phyloP scores from a whole-genome alignment of 2,888 invertebrate genomes.

The Eristalinus sepulchralis region DNA sequence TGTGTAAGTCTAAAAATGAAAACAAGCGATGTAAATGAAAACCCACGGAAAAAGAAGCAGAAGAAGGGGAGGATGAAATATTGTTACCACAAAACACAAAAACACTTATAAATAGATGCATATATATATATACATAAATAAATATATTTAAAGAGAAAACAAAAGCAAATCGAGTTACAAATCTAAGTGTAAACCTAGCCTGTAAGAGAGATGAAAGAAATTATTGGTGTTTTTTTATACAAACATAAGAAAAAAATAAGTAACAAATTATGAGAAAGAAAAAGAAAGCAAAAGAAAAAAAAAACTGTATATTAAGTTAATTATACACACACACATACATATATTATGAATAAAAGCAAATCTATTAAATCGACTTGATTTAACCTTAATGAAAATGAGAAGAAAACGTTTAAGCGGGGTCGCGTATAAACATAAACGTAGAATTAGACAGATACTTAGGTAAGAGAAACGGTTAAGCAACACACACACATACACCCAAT shows the following conservation, averaged over 20 bases:
- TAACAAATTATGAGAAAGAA: not conserved
- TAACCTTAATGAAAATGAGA: not conserved
- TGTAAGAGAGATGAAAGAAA: slow-evolving; percentile 18
- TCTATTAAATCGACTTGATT: slow-evolving; percentile 22
- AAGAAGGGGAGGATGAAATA: slow-evolving; percentile 16
- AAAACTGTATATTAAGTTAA: slow-evolving; percentile 54
- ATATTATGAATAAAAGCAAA: not conserved
- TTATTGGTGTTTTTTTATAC: slow-evolving; percentile 61
- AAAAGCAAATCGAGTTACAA: slow-evolving; percentile 9
- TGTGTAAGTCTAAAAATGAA: not conserved
- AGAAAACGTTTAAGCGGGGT: not conserved
- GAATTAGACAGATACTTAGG: slow-evolving; percentile 15
- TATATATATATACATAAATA: not conserved
- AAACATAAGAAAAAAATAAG: slow-evolving; percentile 17
- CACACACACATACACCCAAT: slow-evolving; percentile 10
- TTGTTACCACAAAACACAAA: slow-evolving; percentile 49
- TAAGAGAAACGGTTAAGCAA: not conserved
- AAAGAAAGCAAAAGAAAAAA: too few species aligned
- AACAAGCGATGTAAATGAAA: slow-evolving; percentile 42
- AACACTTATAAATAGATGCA: slow-evolving; percentile 2
- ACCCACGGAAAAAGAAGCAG: slow-evolving; percentile 11
- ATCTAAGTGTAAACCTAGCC: slow-evolving; percentile 18
- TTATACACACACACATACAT: not conserved
- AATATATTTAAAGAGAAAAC: slow-evolving; percentile 10
- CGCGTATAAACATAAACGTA: slow-evolving; percentile 1